Base-by-base conservation (phyloP, 2,797 vertebrate species). In the Geotrypetes seraphini region DNA sequence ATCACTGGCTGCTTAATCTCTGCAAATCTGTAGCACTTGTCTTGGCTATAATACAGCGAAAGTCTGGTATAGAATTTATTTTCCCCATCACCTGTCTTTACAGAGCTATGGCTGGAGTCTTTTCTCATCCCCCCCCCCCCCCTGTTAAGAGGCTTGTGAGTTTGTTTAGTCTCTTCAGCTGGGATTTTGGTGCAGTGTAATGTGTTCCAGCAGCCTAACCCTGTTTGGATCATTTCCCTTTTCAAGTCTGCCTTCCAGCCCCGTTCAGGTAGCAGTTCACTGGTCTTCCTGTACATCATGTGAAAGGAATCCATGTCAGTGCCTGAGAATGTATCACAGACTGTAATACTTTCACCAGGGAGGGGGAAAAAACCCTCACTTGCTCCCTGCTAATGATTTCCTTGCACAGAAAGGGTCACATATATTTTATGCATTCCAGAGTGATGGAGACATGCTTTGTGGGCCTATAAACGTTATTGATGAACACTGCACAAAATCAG, bases 121-220 rank as follows among this genome's bases (percentile, higher is more conserved):
- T 67, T 75, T 79, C 71, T 48, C 55, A 46, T 58, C n/a, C n/a
- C n/a, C n/a, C n/a, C n/a, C n/a, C n/a, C n/a, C n/a, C n/a, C n/a
- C n/a, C n/a, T n/a, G n/a, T n/a, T n/a, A n/a, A n/a, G 61, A 61
- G 45, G 43, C 57, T 62, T 58, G 36, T 43, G 33, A 51, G 39
- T 47, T 61, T 75, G 66, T 80, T 78, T 75, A 71, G 65, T 75
- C 76, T 78, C 62, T 59, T 39, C 47, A 53, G 44, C 43, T 34
- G 52, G 55, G 66, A 73, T 46, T 52, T 36, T 60, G 50, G 51
- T 57, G 45, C 50, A 43, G 52, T 42, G n/a, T 67, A 61, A 69
- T 71, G 53, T 61, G 40, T 60, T 71, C 63, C 43, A 43, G 63
- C 57, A 69, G 69, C 56, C 60, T 70, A 63, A 66, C 61, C 60